Percentiles rank a stretch among this genome's conserved stretches.
Conservation (phyloP, 1,140 invertebrate species). For the Pogonomyrmex californicus region DNA sequence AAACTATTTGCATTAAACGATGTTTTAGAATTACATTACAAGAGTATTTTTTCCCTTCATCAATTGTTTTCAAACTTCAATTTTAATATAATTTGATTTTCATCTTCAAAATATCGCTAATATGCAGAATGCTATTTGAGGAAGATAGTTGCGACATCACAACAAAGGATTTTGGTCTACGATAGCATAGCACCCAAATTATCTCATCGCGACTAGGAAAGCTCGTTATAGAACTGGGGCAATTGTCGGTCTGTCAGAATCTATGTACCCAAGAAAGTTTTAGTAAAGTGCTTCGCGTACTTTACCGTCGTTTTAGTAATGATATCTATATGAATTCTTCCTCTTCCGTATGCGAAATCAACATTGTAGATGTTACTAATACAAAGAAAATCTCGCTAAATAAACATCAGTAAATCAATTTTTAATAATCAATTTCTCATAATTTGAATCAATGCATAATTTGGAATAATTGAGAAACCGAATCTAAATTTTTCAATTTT, state of each 20-base stretch:
- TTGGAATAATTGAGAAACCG: neutral
- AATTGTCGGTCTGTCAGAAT: constrained; percentile 62
- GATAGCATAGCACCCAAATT: constrained; percentile 46
- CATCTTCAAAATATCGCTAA: neutral
- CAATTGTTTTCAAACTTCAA: neutral
- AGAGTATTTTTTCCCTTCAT: neutral
- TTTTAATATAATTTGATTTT: neutral
- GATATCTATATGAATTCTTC: constrained; percentile 48
- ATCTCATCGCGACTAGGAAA: constrained; percentile 48
- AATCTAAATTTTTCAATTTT: neutral
- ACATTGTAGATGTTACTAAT: constrained; percentile 6
- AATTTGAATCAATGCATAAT: neutral
- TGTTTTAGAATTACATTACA: neutral
- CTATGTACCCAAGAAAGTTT: constrained; percentile 52
- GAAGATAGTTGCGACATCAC: constrained; percentile 30
- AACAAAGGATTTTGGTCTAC: constrained; percentile 52
- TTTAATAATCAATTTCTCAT: neutral
- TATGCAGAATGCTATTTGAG: neutral
- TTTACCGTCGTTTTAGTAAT: constrained; percentile 43
- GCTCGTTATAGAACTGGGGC: constrained; percentile 57
- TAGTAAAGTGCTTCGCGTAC: constrained; percentile 44
- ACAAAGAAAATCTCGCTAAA: neutral
- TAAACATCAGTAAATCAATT: neutral
- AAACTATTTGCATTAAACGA: neutral
- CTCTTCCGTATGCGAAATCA: constrained; percentile 3